Conservation (phyloP, 23 tunicate species). For the Ascidia mentula region DNA sequence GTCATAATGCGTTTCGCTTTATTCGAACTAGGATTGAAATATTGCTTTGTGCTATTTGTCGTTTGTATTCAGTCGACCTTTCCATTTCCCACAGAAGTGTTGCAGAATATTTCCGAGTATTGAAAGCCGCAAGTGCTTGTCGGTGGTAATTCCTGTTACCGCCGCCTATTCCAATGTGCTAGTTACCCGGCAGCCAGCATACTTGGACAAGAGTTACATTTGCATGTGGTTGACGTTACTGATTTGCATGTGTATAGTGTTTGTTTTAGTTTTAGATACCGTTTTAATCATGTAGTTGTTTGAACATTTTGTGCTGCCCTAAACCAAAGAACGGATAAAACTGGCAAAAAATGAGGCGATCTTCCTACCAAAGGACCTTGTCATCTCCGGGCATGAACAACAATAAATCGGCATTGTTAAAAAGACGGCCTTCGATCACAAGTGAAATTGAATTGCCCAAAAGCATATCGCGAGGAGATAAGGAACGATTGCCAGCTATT, state of each 20-base stretch:
- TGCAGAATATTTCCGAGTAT: neutral
- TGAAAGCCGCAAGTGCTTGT: neutral
- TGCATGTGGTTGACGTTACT: too few relatives aligned
- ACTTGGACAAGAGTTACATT: too few relatives aligned
- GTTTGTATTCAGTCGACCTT: too few relatives aligned
- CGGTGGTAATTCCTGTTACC: neutral
- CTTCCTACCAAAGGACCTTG: neutral
- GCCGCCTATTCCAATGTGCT: neutral
- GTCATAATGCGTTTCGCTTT: neutral
- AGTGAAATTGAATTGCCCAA: conserved; percentile 31
- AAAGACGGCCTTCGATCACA: conserved; percentile 28
- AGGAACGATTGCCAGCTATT: conserved; percentile 21
- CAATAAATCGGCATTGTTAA: neutral
- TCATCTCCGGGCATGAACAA: neutral
- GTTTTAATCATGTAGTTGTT: too few relatives aligned
- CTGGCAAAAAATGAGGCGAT: conserved; percentile 5
- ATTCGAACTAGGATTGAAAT: neutral
- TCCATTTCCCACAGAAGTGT: neutral
- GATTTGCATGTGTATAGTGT: too few relatives aligned
- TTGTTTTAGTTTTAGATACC: too few relatives aligned
- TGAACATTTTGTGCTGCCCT: too few relatives aligned
- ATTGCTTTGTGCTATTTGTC: too few relatives aligned
- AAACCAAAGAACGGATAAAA: too few relatives aligned
- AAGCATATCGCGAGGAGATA: conserved; percentile 16
- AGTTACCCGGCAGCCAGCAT: neutral